Evolutionary conservation across 2,888 invertebrate genomes (phyloP), one percentile per base, ranked within the genome.

Genomic region (Hyposoter dolosus): DNA sequence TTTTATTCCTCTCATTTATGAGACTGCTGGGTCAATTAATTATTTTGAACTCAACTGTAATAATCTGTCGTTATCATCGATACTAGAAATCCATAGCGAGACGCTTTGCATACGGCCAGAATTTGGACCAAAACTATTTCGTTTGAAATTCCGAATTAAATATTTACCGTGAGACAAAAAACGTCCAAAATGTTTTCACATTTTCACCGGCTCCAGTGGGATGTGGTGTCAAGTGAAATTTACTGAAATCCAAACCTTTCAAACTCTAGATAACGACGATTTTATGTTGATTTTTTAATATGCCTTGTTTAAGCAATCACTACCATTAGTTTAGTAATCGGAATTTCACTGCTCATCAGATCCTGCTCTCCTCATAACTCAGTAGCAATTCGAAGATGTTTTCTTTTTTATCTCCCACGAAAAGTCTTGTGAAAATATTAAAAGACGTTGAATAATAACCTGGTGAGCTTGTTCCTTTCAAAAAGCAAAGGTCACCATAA

Each of bases 401-500:
- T 60, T 53, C 17, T 50, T 50, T 50, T 60, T 60, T 15, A 28
- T 28, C 28, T 28, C 60, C 12, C 12, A 28, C 12, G 23, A 28
- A 15, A 60, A 60, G 15, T 40, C 40, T 0, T 60, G 12, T 12
- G 60, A 60, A 12, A 10, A 12, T 0, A 12, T 1, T 12, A 56
- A 28, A 28, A 6, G 15, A 28, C 15, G 15, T 60, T 60, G 60
- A 60, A 28, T 60, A 53, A 53, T 53, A 28, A 60, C 28, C 28
- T 28, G 5, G 12, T 23, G 12, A 56, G 12, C 60, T 60, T 23
- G 10, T 56, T 10, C 28, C 5, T 1, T 15, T 4, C 4, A 28
- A 60, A 60, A 60, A 60, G 15, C 4, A 60, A 60, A 60, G 60
- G 60, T 60, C 60, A 60, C 53, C 53, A 53, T 53, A 9, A 53